phyloP scores from a whole-genome alignment of 2,797 vertebrate genomes.

The Gymnoscopelus braueri region DNA sequence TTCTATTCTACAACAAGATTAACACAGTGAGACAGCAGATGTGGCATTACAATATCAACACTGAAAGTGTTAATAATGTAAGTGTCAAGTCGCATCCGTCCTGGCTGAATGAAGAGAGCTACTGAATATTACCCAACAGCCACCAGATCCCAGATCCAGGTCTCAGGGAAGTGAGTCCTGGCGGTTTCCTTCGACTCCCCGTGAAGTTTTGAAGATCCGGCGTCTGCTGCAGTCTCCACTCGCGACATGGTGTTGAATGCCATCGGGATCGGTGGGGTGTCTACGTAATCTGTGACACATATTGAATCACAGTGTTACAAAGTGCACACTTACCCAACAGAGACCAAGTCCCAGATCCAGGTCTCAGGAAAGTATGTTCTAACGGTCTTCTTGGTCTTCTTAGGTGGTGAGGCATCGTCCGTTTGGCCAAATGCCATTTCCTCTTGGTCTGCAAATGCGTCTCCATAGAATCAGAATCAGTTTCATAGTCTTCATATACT shows the following conservation, averaged over 20 bases:
- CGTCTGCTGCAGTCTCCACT: too few relatives aligned
- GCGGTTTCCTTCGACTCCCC: slow-evolving; percentile 48
- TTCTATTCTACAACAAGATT: too few relatives aligned
- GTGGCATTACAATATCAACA: too few relatives aligned
- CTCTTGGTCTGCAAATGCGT: too few relatives aligned
- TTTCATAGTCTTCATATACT: too few relatives aligned
- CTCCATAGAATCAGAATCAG: too few relatives aligned
- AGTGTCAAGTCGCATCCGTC: too few relatives aligned
- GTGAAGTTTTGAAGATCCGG: fast-evolving
- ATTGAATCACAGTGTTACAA: slow-evolving; percentile 12
- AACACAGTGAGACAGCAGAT: too few relatives aligned
- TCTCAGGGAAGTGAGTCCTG: slow-evolving; percentile 79
- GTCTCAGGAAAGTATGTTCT: slow-evolving; percentile 58
- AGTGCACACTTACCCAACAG: slow-evolving; percentile 40
- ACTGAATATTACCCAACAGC: slow-evolving; percentile 76
- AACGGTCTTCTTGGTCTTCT: slow-evolving; percentile 27
- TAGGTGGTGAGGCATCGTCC: neutral
- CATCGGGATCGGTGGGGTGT: slow-evolving; percentile 36
- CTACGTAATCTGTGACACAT: slow-evolving; percentile 15
- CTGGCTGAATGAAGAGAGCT: neutral
- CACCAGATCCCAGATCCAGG: slow-evolving; percentile 87
- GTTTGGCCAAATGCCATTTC: too few relatives aligned
- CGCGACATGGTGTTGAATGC: slow-evolving; percentile 49
- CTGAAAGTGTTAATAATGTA: too few relatives aligned
- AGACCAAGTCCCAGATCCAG: slow-evolving; percentile 61